Conservation (phyloP, 2,797 vertebrate species). For the Nasua narica region DNA sequence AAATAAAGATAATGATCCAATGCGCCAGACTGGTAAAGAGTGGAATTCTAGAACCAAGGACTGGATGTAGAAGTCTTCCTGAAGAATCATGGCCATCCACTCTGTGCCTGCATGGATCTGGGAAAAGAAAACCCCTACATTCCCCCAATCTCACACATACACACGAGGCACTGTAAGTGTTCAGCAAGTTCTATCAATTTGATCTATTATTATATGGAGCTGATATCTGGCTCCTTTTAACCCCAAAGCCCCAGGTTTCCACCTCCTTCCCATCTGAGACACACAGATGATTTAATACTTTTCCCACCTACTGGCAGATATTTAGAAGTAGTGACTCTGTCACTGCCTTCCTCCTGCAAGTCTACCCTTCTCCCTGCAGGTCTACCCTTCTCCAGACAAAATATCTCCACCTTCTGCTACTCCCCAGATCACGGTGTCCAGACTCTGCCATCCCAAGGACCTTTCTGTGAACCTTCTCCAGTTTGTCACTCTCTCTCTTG, state of each 20-base stretch:
- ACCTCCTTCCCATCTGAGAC: too few species aligned
- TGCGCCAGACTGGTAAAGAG: background rate
- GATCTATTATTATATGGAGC: background rate
- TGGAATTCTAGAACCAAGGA: background rate
- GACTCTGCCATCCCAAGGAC: background rate
- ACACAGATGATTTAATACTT: background rate
- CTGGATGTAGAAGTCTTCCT: background rate
- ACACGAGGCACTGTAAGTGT: background rate
- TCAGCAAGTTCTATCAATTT: background rate
- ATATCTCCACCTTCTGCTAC: background rate
- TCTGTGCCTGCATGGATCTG: background rate
- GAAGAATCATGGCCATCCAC: accelerated
- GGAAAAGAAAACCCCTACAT: background rate
- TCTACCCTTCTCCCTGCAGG: background rate
- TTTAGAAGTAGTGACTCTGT: background rate
- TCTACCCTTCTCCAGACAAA: background rate
- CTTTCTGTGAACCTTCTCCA: background rate
- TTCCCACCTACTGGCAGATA: background rate
- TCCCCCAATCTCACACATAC: background rate
- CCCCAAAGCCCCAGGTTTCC: background rate
- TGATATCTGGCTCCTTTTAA: background rate
- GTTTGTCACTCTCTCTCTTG: background rate
- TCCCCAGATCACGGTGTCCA: background rate
- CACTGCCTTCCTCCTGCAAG: background rate
- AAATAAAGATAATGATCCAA: background rate